phyloP scores from a whole-genome alignment of 2,113 vertebrate genomes.

The Pica pica region DNA sequence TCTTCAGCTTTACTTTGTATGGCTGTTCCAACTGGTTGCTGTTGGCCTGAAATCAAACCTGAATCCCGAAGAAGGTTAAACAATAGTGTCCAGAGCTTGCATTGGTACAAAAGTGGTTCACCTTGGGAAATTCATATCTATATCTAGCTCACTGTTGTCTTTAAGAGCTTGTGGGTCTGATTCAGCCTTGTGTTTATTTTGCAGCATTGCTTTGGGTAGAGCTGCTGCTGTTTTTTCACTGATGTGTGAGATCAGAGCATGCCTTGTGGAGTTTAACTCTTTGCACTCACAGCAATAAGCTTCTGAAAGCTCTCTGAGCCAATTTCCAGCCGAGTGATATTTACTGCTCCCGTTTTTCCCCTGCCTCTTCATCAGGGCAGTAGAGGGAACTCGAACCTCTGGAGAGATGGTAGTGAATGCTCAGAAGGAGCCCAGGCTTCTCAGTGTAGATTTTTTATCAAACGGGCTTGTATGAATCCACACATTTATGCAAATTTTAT shows the following conservation, averaged over 20 bases:
- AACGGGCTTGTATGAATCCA: neutral
- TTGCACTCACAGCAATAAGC: neutral
- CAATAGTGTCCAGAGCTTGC: neutral
- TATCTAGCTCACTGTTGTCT: neutral
- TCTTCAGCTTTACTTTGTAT: neutral
- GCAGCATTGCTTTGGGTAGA: slow-evolving; percentile 16
- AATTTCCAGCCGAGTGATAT: neutral
- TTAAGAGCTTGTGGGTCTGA: neutral
- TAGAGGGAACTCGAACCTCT: neutral
- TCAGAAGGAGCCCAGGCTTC: neutral
- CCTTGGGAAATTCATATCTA: neutral
- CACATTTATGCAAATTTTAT: neutral
- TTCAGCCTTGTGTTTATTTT: neutral
- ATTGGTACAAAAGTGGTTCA: neutral
- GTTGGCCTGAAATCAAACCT: slow-evolving; percentile 4
- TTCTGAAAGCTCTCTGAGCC: neutral
- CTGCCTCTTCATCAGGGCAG: neutral
- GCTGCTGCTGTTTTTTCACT: slow-evolving; percentile 33
- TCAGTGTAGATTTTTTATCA: neutral
- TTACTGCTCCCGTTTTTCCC: accelerated
- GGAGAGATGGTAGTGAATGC: neutral
- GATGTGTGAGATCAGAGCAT: slow-evolving; percentile 45
- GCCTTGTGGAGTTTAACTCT: slow-evolving; percentile 42
- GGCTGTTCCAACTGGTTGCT: neutral
- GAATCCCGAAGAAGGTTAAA: neutral